Evolutionary conservation across 2,797 vertebrate species (phyloP).

Genomic region (Gymnothorax reevesii): DNA sequence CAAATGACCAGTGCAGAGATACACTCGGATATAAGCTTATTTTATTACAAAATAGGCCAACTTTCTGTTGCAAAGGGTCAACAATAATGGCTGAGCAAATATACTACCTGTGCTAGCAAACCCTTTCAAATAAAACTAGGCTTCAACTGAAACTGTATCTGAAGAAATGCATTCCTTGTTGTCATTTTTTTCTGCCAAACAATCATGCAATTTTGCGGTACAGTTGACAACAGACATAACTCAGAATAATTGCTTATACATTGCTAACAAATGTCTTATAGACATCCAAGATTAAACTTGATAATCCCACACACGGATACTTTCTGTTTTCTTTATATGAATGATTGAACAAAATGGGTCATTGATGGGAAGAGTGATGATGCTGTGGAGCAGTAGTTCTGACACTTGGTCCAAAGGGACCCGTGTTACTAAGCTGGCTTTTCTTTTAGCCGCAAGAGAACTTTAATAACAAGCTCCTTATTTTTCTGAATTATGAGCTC

Average conservation of each 20-base stretch:
- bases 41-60: not conserved
- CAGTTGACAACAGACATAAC: too few relatives aligned
- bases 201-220: too few relatives aligned
- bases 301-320: not conserved
- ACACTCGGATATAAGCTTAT: not conserved
- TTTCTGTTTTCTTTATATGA: not conserved
- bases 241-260: too few relatives aligned
- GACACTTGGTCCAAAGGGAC: too few relatives aligned
- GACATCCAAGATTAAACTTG: not conserved
- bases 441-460: too few relatives aligned
- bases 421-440: too few relatives aligned
- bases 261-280: not conserved
- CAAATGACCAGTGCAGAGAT: not conserved
- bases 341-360: not conserved
- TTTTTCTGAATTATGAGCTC: too few relatives aligned
- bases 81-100: not conserved
- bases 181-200: too few relatives aligned
- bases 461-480: too few relatives aligned
- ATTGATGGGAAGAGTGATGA: not conserved
- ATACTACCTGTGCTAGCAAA: not conserved
- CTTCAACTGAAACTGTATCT: too few relatives aligned
- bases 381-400: not conserved
- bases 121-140: too few relatives aligned
- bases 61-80: not conserved
- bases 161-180: too few relatives aligned